Base-by-base conservation (phyloP, 2,888 invertebrate species). In the Meiosimyza decipiens region DNA sequence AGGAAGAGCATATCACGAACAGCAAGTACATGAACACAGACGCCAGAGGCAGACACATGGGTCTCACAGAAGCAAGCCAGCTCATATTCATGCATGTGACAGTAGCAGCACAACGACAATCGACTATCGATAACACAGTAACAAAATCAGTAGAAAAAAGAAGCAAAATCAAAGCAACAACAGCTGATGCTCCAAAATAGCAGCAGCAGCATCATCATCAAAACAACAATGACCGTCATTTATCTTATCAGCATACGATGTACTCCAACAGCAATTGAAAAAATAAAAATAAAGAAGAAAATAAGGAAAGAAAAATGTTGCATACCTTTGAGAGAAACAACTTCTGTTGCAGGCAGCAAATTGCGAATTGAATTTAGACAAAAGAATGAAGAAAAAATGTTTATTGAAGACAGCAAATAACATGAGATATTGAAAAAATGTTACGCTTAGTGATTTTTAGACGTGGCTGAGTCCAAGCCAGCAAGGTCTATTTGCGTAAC, bases 161-260 rank as follows among this genome's bases (percentile, higher is more conserved):
- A 2, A 18, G 49, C 16, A 63, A 63, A 18, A 63, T 12, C 18
- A 63, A 65, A 64, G 28, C 40, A 49, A 22, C 40, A 62, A 50
- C 70, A 52, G 40, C 62, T 70, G 52, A 59, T 50, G 33, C 16
- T 15, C n/a, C 7, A 15, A 18, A 54, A 54, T 54, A 18, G 54
- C 18, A 18, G n/a, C 40, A 40, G 9, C 16, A 55, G 57, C 47
- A 66, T 33, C 50, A 66, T 28, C 68, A 59, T 69, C 69, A 69
- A 69, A 69, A 60, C 33, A 51, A 22, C 69, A 60, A 60, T 60
- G 52, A 69, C 69, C 16, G 55, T 67, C 66, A 55, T 67, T 67
- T 54, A 40, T 55, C 66, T 55, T 52, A 55, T 67, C 55, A 52
- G 52, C 55, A 67, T 55, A 67, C 40, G 33, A 33, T 22, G 22